Evolutionary conservation across 1,140 invertebrate species (phyloP), one percentile per base, ranked within the genome.

Genomic region (Bombus polaris): DNA sequence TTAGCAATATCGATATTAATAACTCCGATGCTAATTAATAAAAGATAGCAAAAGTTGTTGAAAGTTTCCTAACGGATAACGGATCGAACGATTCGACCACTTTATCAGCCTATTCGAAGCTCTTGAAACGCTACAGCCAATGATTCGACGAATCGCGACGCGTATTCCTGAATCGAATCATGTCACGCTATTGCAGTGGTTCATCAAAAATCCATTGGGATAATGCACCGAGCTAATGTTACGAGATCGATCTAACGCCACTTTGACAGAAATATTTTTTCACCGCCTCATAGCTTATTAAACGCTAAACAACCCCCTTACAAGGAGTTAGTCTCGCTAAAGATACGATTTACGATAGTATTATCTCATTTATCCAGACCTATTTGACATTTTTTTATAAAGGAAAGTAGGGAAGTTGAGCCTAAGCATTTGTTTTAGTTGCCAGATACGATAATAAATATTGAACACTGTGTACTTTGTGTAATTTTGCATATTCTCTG

Each of bases 161-260:
- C 73, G 74, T 59, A 57, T 9, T 37, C 1, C 10, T 12, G 13
- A 66, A 66, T 59, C 68, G 39, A 44, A 44, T 74, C 57, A 22
- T 57, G 80, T 65, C 80, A 47, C 80, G 70, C 39, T 18, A 83
- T 37, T 66, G 59, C 73, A 28, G 72, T n/a, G 18, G 44, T 18
- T 53, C 59, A 66, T 83, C n/a, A 68, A 76, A 84, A 84, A 79
- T 78, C n/a, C 47, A 84, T 39, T n/a, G n/a, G 28, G 18, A 39
- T 47, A 53, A 65, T 53, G 39, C 10, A 13, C 42, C 35, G 59
- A 22, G 25, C 10, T 62, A 62, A 62, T 62, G 9, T 22, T 22
- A 28, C 22, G 35, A 39, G 37, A 15, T 22, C 53, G 25, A 42
- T n/a, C 28, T n/a, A 62, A 62, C 59, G 28, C 25, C 42, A 59